phyloP scores from a whole-genome alignment of 1,140 invertebrate species.

The Dermatophagoides farinae region DNA sequence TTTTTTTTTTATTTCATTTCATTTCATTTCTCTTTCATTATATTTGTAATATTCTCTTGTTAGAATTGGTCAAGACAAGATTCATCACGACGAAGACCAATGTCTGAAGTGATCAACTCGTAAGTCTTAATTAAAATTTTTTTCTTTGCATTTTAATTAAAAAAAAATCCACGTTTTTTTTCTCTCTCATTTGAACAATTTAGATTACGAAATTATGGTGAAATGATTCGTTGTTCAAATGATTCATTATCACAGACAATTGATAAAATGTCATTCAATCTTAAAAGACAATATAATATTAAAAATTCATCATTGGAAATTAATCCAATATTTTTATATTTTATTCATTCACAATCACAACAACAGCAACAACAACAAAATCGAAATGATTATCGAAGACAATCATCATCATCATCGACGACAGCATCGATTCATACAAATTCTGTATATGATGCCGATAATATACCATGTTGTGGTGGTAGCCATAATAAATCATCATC shows the following conservation, averaged over 20 bases:
- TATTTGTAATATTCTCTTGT: too few species aligned
- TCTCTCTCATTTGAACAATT: neutral
- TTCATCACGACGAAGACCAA: neutral
- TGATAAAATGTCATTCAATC: conserved; percentile 14
- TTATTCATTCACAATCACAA: conserved; percentile 21
- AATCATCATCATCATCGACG: neutral
- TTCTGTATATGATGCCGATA: neutral
- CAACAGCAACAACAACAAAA: neutral
- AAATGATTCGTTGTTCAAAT: conserved; percentile 14
- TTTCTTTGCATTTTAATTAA: neutral
- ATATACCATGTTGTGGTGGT: too few species aligned
- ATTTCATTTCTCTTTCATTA: too few species aligned
- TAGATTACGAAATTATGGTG: conserved; percentile 13
- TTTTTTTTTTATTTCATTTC: too few species aligned
- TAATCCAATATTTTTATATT: conserved; percentile 38
- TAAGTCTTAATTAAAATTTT: neutral
- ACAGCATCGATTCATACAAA: neutral
- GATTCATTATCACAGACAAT: conserved; percentile 9
- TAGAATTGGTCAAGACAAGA: too few species aligned
- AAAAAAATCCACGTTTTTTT: neutral
- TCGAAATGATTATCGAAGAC: neutral
- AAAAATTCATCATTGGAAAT: conserved; percentile 28
- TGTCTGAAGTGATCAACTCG: neutral
- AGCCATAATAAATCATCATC: neutral
- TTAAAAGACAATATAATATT: conserved; percentile 9